Conservation (phyloP, 2,888 invertebrate genomes). For the Drosophila suboccidentalis region DNA sequence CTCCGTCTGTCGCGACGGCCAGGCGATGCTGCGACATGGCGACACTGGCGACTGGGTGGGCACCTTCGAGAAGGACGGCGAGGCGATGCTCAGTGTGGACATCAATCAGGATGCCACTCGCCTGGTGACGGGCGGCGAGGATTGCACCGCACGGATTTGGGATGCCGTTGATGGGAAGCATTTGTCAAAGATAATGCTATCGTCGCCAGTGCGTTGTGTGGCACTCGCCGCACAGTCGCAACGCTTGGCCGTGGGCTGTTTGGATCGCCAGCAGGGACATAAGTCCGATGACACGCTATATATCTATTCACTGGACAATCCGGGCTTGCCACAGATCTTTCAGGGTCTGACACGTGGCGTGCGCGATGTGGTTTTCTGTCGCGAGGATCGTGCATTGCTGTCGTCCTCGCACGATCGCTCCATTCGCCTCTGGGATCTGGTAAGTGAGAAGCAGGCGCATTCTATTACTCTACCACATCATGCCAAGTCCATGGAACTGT, state of each 20-base stretch:
- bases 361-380: slow-evolving; percentile 92
- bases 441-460: slow-evolving; percentile 90
- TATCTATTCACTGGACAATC: slow-evolving; percentile 92
- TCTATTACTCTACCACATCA: slow-evolving; percentile 92
- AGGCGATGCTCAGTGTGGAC: slow-evolving; percentile 97
- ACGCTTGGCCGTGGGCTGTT: slow-evolving; percentile 93
- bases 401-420: slow-evolving; percentile 97
- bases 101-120: slow-evolving; percentile 94
- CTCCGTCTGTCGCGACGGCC: slow-evolving; percentile 89
- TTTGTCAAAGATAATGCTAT: slow-evolving; percentile 89
- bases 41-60: slow-evolving; percentile 99
- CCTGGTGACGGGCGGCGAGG: slow-evolving; percentile 97
- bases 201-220: slow-evolving; percentile 96
- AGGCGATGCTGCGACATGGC: slow-evolving; percentile 97
- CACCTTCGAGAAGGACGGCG: slow-evolving; percentile 97
- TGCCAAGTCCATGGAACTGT: slow-evolving; percentile 95
- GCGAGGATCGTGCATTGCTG: slow-evolving; percentile 91
- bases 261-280: slow-evolving; percentile 88
- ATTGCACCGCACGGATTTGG: slow-evolving; percentile 97
- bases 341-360: slow-evolving; percentile 92
- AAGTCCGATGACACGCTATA: slow-evolving; percentile 90
- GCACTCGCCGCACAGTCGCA: slow-evolving; percentile 92
- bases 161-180: slow-evolving; percentile 95
- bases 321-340: slow-evolving; percentile 86
- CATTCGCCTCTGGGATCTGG: slow-evolving; percentile 92